Base-by-base conservation (phyloP, 2,888 invertebrate species). In the Dorcus parallelipipedus region DNA sequence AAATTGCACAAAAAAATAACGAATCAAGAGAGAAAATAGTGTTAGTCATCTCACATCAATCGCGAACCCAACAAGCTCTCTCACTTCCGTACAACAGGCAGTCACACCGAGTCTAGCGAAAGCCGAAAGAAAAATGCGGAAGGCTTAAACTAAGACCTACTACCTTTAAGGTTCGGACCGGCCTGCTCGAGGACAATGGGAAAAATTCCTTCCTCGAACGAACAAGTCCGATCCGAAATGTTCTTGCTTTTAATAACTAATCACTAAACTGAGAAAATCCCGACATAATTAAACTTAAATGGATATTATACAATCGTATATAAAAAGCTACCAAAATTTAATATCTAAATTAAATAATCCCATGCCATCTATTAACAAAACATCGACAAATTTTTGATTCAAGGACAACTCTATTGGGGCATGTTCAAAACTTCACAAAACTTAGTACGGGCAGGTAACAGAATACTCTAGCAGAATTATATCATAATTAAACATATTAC, bases 21-120 rank as follows among this genome's bases (percentile, higher is more conserved):
- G 45, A 45, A n/a, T 45, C 20, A 17, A 45, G 20, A 20, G 23
- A 45, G 9, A 20, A 41, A 54, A 45, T 47, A 47, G 26, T 54
- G 54, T 54, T 54, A 54, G 54, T 54, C 17, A 33, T 33, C 26
- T 40, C 51, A 51, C 51, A 39, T 26, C 38, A 14, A 40, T 6
- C 26, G 26, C 26, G 26, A 33, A 33, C 26, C 26, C 26, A 33
- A 33, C 26, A 33, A 33, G 26, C 26, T 33, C 26, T 33, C 26
- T 33, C 26, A 33, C 26, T 33, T 33, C 3, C 26, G 5, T 33
- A 33, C 26, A 33, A 33, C 26, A 33, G 26, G 26, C 26, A 60
- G 56, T 61, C 58, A 62, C 62, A 62, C 69, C 70, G 73, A 72
- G 73, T 76, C 76, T 76, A 76, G 76, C 76, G 76, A 74, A 76